Conservation (phyloP, 2,113 vertebrate genomes). For the Colossoma macropomum region DNA sequence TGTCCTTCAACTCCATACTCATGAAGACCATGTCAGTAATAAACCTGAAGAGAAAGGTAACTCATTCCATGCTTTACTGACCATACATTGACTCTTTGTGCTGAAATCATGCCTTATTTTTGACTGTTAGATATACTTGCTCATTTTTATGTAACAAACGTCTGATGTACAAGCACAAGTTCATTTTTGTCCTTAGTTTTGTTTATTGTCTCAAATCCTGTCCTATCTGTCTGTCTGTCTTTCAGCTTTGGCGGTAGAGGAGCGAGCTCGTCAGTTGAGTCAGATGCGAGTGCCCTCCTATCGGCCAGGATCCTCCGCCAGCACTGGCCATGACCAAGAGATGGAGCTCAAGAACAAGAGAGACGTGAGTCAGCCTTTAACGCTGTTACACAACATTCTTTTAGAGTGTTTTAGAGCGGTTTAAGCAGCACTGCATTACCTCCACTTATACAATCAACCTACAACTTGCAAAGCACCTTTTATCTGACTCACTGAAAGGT, state of each 20-base stretch:
- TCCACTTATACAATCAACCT: neutral
- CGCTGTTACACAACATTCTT: no score
- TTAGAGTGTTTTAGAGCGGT: neutral
- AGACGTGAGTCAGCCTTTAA: conserved; percentile 65
- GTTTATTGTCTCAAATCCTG: neutral
- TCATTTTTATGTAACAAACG: no score
- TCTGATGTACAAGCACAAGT: no score
- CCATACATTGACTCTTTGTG: neutral
- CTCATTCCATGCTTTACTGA: conserved; percentile 12
- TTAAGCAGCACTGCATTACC: neutral
- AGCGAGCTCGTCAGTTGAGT: conserved; percentile 87
- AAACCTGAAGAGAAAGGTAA: conserved; percentile 59
- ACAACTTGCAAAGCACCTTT: neutral
- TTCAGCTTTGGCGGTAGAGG: conserved; percentile 89
- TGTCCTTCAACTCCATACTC: conserved; percentile 32
- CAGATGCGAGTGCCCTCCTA: conserved; percentile 91
- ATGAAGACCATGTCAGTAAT: conserved; percentile 55
- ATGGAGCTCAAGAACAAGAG: conserved; percentile 84
- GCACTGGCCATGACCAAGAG: conserved; percentile 90
- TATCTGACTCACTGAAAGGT: neutral
- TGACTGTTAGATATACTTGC: neutral
- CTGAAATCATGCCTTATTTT: no score
- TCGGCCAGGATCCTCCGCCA: conserved; percentile 90
- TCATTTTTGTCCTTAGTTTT: no score
- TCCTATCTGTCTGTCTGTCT: neutral